phyloP scores from a whole-genome alignment of 2,797 vertebrate species.

The Anas bernieri region DNA sequence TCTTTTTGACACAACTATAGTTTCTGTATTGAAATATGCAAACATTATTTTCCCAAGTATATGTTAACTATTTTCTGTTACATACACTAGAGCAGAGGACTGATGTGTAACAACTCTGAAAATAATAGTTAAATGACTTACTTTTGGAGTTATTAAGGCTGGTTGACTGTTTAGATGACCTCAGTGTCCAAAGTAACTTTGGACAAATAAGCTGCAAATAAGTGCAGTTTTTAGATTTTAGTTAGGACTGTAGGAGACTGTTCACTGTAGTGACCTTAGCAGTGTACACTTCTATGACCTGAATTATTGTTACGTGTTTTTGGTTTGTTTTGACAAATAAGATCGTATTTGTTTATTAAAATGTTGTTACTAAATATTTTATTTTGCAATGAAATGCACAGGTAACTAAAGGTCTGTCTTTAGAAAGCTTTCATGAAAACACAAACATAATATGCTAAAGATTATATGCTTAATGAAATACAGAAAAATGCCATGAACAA shows the following conservation, averaged over 20 bases:
- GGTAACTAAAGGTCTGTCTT: neutral
- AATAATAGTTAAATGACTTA: neutral
- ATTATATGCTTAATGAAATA: neutral
- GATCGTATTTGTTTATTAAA: neutral
- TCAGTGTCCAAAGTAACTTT: neutral
- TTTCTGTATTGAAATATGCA: neutral
- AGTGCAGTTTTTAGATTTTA: neutral
- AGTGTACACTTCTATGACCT: neutral
- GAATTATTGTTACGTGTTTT: neutral
- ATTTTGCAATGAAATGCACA: rapidly evolving
- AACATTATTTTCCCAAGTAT: neutral
- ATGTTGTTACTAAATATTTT: neutral
- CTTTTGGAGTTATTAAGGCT: neutral
- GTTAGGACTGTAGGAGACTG: neutral
- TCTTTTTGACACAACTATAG: neutral
- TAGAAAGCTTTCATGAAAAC: neutral
- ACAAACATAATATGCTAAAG: rapidly evolving
- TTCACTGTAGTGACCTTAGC: neutral
- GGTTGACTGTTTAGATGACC: neutral
- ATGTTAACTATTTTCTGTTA: neutral
- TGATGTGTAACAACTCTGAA: neutral
- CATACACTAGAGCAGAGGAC: neutral
- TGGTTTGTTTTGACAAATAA: neutral
- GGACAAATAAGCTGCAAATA: neutral
- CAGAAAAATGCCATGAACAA: neutral